Evolutionary conservation across 2,797 vertebrate genomes (phyloP).

Genomic region (Coccyzus lansbergi): DNA sequence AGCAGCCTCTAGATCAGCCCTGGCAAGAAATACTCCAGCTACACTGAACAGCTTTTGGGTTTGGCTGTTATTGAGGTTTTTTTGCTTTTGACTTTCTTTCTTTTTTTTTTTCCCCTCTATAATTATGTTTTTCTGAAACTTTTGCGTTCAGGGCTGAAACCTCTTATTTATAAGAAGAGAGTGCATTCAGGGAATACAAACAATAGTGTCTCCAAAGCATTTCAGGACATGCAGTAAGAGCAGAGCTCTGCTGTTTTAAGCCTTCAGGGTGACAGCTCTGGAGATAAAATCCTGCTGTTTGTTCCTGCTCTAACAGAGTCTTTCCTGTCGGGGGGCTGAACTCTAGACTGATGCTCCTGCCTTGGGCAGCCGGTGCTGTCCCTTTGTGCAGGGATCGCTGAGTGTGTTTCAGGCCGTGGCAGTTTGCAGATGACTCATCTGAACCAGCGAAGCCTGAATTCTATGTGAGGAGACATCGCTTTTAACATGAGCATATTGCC

Average conservation of each 20-base stretch:
- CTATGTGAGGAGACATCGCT: neutral
- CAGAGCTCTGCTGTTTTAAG: neutral
- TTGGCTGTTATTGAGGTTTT: too few species aligned
- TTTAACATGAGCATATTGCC: neutral
- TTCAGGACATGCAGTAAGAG: neutral
- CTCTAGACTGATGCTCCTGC: neutral
- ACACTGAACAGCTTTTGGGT: neutral
- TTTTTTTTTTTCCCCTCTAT: rapidly evolving
- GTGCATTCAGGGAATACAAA: neutral
- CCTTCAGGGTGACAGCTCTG: neutral
- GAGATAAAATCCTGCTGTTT: neutral
- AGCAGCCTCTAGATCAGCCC: neutral
- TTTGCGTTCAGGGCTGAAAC: neutral
- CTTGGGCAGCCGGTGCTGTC: rapidly evolving
- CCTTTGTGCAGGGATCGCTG: neutral
- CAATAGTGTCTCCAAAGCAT: rapidly evolving
- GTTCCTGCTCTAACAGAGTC: rapidly evolving
- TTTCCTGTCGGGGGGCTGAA: rapidly evolving
- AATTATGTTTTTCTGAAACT: neutral
- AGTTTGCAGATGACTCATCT: neutral
- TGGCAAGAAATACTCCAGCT: neutral
- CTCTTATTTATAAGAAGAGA: neutral
- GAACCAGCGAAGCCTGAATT: neutral
- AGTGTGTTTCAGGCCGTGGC: rapidly evolving
- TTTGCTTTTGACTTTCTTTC: too few species aligned